phyloP scores from a whole-genome alignment of 2,888 invertebrate species.

The Leucozona laternaria region DNA sequence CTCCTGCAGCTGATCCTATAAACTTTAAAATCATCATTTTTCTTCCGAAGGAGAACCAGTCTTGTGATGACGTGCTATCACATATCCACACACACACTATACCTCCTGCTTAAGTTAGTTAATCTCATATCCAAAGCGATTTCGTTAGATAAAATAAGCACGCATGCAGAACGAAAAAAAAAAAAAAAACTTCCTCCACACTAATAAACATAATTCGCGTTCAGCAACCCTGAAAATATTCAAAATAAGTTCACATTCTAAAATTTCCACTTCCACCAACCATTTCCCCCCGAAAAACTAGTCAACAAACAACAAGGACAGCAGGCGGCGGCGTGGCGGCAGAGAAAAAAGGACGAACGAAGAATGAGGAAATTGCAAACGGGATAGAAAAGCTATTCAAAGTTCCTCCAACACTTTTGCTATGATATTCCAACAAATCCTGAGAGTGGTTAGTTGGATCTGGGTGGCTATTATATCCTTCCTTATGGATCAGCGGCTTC shows the following conservation, averaged over 20 bases:
- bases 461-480: slow-evolving; percentile 41
- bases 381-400: slow-evolving; percentile 62
- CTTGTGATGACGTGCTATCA: slow-evolving; percentile 2
- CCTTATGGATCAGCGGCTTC: slow-evolving; percentile 28
- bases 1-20: slow-evolving; percentile 64
- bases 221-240: slow-evolving; percentile 62
- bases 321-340: neutral
- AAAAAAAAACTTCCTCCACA: slow-evolving; percentile 41
- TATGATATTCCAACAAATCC: slow-evolving; percentile 60
- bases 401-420: slow-evolving; percentile 69
- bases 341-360: neutral
- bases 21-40: slow-evolving; percentile 46
- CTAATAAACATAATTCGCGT: slow-evolving; percentile 71
- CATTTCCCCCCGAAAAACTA: no score
- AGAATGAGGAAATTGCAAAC: slow-evolving; percentile 20
- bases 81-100: neutral
- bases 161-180: slow-evolving; percentile 28
- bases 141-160: slow-evolving; percentile 52
- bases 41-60: neutral
- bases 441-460: slow-evolving; percentile 33
- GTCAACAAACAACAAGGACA: slow-evolving; percentile 22
- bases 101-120: slow-evolving; percentile 28
- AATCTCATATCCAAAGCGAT: slow-evolving; percentile 56
- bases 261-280: neutral
- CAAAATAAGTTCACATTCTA: slow-evolving; percentile 59